Evolutionary conservation across 2,797 vertebrate genomes (phyloP).

Genomic region (Nasua narica): DNA sequence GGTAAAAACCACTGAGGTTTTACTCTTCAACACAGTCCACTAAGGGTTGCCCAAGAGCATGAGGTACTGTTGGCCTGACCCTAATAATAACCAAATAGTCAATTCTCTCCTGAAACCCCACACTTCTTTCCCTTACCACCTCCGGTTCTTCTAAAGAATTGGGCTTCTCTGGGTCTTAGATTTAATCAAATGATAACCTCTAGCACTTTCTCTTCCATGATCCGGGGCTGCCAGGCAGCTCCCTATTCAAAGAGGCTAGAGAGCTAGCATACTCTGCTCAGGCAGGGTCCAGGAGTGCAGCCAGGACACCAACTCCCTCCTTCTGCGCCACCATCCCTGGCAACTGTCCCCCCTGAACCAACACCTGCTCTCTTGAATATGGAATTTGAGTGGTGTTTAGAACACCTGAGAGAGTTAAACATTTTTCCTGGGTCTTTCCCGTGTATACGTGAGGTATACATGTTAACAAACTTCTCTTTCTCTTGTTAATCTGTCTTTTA

Average conservation of each 20-base stretch:
- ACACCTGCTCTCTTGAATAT: too few relatives aligned
- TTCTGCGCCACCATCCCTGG: neutral
- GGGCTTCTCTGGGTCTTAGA: constrained; percentile 97
- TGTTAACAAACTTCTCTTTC: neutral
- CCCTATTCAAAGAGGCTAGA: neutral
- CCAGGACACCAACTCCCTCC: neutral
- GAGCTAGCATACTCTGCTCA: neutral
- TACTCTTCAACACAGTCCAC: constrained; percentile 96
- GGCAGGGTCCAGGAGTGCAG: neutral
- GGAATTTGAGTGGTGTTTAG: neutral
- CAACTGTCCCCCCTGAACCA: too few relatives aligned
- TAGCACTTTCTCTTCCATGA: neutral
- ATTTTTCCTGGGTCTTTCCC: neutral
- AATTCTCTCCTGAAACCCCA: constrained; percentile 91
- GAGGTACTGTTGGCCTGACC: constrained; percentile 96
- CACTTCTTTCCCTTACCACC: constrained; percentile 93
- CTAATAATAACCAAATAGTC: constrained; percentile 93
- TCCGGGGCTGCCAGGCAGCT: neutral
- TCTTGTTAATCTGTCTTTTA: neutral
- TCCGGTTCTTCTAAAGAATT: constrained; percentile 96
- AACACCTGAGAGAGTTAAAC: neutral
- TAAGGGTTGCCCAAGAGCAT: constrained; percentile 97
- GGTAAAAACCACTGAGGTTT: constrained; percentile 96
- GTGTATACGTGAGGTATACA: neutral
- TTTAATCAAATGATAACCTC: constrained; percentile 91